phyloP scores from a whole-genome alignment of 2,888 invertebrate genomes.

The Formica aserva region DNA sequence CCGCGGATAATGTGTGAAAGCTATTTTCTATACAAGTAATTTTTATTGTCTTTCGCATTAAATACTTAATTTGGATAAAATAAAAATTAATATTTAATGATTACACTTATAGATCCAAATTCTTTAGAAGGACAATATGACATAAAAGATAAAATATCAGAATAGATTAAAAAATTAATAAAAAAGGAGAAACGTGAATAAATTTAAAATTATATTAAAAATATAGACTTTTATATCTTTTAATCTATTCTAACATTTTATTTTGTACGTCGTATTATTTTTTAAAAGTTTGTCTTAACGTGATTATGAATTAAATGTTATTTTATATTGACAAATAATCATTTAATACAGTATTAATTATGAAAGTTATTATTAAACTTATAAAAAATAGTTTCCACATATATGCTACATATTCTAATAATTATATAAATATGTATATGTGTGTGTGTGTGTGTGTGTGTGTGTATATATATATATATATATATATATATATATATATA shows the following conservation, averaged over 20 bases:
- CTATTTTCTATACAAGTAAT: neutral
- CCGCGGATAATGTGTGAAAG: neutral
- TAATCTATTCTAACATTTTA: neutral
- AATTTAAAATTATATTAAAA: neutral
- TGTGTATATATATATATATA: neutral
- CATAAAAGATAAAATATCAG: neutral
- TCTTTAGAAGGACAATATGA: neutral
- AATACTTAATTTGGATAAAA: neutral
- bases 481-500: neutral
- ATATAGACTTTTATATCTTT: neutral
- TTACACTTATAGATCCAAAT: neutral
- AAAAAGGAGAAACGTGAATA: neutral
- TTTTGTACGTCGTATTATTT: neutral
- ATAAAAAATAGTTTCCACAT: neutral
- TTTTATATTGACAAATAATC: neutral
- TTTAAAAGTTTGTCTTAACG: neutral
- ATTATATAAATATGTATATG: neutral
- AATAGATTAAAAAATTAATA: neutral
- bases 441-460: neutral
- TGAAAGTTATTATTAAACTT: neutral
- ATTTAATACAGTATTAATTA: neutral
- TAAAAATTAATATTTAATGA: neutral
- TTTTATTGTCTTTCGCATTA: neutral
- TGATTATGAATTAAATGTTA: neutral
- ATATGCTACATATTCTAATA: neutral